A percentile compares a stretch with the other conserved stretches of the same genome.
Conservation (phyloP, 2,113 vertebrate genomes). For the Himantopus leucocephalus region DNA sequence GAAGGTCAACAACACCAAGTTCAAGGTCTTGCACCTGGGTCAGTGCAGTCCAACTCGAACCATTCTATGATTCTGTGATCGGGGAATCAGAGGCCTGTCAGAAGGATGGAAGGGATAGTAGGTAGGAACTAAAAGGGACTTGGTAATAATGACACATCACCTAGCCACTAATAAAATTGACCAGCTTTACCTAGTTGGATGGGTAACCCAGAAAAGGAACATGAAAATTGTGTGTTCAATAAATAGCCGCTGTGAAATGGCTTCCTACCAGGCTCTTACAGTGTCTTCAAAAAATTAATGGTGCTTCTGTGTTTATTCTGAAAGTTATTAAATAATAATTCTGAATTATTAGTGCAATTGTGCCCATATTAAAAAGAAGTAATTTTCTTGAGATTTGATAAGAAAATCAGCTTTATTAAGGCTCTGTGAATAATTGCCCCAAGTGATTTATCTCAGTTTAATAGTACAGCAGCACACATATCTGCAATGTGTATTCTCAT, state of each 20-base stretch:
- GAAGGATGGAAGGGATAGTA: not conserved
- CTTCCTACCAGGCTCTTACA: not conserved
- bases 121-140: not conserved
- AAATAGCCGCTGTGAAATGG: not conserved
- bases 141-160: not conserved
- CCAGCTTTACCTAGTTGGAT: not conserved
- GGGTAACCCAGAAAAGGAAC: not conserved
- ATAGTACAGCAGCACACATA: not conserved
- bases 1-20: not conserved
- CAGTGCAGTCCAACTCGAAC: too few species aligned
- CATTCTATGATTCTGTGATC: not conserved
- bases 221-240: not conserved
- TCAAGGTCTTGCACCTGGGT: not conserved
- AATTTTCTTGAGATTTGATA: constrained; percentile 5
- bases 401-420: constrained; percentile 34
- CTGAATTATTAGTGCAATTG: not conserved
- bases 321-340: not conserved
- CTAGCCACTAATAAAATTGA: not conserved
- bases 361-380: not conserved
- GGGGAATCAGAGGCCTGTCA: not conserved
- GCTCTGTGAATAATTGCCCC: constrained; percentile 18
- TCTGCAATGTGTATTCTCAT: not conserved
- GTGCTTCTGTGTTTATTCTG: not conserved
- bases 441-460: constrained; percentile 41
- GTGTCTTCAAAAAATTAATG: not conserved